Evolutionary conservation across 2,888 invertebrate genomes (phyloP), one percentile per base, ranked within the genome.

Genomic region (Odontothrips loti): DNA sequence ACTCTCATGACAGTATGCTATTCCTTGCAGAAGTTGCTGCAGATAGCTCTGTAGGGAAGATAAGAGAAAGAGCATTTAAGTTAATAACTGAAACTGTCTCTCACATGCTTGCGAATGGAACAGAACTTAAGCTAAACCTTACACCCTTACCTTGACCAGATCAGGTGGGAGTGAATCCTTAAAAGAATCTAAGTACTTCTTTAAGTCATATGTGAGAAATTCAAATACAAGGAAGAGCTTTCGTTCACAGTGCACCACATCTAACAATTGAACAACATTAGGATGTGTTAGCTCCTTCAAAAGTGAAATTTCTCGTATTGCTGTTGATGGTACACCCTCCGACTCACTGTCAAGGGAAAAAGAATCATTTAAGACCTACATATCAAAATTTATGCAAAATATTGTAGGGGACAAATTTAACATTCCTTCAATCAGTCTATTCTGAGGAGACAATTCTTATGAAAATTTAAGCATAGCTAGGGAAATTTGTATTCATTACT

Each of bases 291-390:
- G 90, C 86, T 95, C 96, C 86, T 96, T 96, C 81, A 99, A 89
- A 81, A 98, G 90, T 0, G 97, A 95, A 85, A 99, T 98, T 90
- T 99, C 99, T 82, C 99, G 90, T 83, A 99, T 94, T 8, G 99
- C 98, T 43, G 99, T 99, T 47, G 98, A 97, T 27, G 99, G 99
- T 29, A 99, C 96, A 29, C 99, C 99, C 88, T 98, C 99, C 0
- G 95, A 94, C 88, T 98, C 98, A 85, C 96, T 96, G 87, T 79
- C 86, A 85, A 82, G 51, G 79, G 79, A 68, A 84, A 51, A n/a
- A 81, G 58, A 20, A 80, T 29, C 0, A 34, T n/a, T 82, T 75
- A 12, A 75, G 12, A 51, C 17, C 17, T 15, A 20, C 6, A 58
- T 58, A 6, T 58, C 11, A 58, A n/a, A 58, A 58, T 17, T 58